Evolutionary conservation across 2,113 vertebrate species (phyloP).

Genomic region (Bos indicus): DNA sequence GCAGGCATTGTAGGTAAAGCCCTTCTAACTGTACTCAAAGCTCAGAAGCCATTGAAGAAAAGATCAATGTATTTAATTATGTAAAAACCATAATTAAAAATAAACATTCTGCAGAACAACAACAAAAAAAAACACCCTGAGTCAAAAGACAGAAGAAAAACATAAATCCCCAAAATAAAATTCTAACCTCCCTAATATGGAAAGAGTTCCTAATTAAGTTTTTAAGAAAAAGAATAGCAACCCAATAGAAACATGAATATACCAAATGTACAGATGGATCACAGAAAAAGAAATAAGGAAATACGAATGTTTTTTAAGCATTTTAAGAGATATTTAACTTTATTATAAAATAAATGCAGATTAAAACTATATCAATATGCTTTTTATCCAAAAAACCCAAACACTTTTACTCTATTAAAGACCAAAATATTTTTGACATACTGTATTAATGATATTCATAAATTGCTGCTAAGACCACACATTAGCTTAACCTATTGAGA

Average conservation of each 20-base stretch:
- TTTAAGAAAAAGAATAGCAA: background rate
- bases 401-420: background rate
- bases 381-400: background rate
- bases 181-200: background rate
- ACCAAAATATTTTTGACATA: background rate
- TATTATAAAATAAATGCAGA: background rate
- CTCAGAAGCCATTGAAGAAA: background rate
- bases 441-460: background rate
- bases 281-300: conserved; percentile 10
- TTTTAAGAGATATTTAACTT: background rate
- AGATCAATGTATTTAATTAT: background rate
- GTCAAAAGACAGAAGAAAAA: background rate
- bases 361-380: background rate
- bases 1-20: background rate
- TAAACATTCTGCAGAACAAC: background rate
- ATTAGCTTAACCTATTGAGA: background rate
- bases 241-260: background rate
- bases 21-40: background rate
- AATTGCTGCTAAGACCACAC: background rate
- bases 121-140: background rate
- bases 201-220: background rate
- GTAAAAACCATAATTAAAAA: background rate
- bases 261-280: background rate
- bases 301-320: background rate
- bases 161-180: background rate